These are phyloP conservation scores for Pitangus sulphuratus DNA, from an alignment of 2,797 vertebrate species.

Conservation along the genomic window DNA sequence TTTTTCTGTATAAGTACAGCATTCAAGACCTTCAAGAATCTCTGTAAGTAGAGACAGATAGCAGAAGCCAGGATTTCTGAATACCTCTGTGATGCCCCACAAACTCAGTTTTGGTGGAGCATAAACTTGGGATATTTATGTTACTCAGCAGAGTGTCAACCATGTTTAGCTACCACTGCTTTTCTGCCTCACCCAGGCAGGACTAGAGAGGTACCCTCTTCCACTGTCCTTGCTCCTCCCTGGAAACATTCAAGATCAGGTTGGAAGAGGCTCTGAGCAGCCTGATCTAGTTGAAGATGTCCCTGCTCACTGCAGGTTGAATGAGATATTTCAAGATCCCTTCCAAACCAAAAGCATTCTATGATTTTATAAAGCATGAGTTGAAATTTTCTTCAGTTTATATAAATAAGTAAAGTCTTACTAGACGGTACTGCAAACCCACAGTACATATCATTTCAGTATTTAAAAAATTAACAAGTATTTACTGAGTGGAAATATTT, in stretches of 20 bases:
- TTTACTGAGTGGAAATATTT: not conserved
- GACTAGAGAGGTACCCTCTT: not conserved
- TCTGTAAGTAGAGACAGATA: not conserved
- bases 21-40: not conserved
- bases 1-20: not conserved
- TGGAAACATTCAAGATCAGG: not conserved
- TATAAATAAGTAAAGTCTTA: not conserved
- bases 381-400: not conserved
- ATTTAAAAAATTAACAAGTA: not conserved
- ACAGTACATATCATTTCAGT: not conserved
- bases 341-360: not conserved
- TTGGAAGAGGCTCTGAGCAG: not conserved
- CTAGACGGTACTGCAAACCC: not conserved
- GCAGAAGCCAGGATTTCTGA: not conserved
- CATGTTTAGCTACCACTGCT: not conserved
- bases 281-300: not conserved
- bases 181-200: not conserved
- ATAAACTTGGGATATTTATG: not conserved
- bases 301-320: not conserved
- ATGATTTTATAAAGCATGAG: not conserved
- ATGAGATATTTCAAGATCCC: not conserved
- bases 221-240: not conserved
- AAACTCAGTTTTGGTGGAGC: rapidly evolving
- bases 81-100: not conserved
- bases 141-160: not conserved